Conservation (phyloP, 2,888 invertebrate species). For the Philereme vetulata region DNA sequence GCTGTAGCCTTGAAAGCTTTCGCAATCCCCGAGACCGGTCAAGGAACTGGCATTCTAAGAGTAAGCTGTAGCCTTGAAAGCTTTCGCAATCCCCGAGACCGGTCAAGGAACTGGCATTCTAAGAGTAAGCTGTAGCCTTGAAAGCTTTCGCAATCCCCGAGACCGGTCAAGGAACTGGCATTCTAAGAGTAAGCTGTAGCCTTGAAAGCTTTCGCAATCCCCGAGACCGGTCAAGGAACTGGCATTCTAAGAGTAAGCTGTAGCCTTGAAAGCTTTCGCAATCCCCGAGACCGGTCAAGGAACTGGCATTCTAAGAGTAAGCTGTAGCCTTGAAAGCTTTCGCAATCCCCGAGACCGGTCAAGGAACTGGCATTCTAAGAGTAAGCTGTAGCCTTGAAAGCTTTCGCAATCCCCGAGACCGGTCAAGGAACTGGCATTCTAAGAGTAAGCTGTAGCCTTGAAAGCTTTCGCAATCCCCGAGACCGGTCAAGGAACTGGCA, state of each 20-base stretch:
- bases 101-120: conserved; percentile 41
- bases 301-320: conserved; percentile 38
- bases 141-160: conserved; percentile 44
- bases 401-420: conserved; percentile 46
- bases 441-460: conserved; percentile 48
- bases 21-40: conserved; percentile 46
- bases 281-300: conserved; percentile 45
- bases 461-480: conserved; percentile 44
- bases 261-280: conserved; percentile 49
- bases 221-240: conserved; percentile 45
- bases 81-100: conserved; percentile 46
- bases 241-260: conserved; percentile 38
- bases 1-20: conserved; percentile 47
- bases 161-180: conserved; percentile 46
- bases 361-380: conserved; percentile 38
- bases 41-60: conserved; percentile 38
- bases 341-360: conserved; percentile 46
- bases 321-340: conserved; percentile 47
- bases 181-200: conserved; percentile 42
- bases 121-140: conserved; percentile 48
- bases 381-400: conserved; percentile 47
- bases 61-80: conserved; percentile 47
- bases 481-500: conserved; percentile 46
- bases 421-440: conserved; percentile 41
- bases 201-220: conserved; percentile 48